phyloP scores from a whole-genome alignment of 2,113 vertebrate species.

The Sialia sialis region DNA sequence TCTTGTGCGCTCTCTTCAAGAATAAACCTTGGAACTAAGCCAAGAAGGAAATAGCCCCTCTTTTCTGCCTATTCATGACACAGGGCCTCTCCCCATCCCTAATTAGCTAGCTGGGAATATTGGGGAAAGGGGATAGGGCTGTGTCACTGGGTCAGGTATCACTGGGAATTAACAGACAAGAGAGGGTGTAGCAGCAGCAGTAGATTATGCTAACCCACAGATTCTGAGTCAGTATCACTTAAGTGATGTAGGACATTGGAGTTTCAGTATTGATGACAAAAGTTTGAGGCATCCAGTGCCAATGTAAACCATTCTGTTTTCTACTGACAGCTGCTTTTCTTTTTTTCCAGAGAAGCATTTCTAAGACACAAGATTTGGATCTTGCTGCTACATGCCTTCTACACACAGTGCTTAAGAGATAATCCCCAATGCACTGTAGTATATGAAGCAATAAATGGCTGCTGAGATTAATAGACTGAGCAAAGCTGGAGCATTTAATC shows the following conservation, averaged over 20 bases:
- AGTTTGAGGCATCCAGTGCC: background rate
- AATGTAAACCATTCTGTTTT: background rate
- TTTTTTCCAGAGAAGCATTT: slow-evolving; percentile 35
- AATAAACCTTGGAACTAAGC: too few relatives aligned
- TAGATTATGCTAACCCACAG: background rate
- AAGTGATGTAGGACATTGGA: background rate
- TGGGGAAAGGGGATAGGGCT: too few relatives aligned
- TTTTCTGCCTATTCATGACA: too few relatives aligned
- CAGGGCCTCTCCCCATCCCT: too few relatives aligned
- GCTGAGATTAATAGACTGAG: slow-evolving; percentile 62
- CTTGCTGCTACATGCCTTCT: slow-evolving; percentile 47
- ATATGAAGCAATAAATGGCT: slow-evolving; percentile 56
- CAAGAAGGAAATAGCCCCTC: too few relatives aligned
- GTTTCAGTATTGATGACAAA: background rate
- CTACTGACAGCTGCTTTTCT: slow-evolving; percentile 24
- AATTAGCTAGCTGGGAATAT: too few relatives aligned
- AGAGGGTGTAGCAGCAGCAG: background rate
- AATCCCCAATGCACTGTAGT: slow-evolving; percentile 50
- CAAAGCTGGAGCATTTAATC: slow-evolving; percentile 56
- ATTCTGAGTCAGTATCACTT: background rate
- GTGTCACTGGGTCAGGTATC: background rate
- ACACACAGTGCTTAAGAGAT: slow-evolving; percentile 60
- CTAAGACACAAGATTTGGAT: slow-evolving; percentile 36
- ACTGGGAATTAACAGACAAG: background rate
- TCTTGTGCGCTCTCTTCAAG: too few relatives aligned